Conservation (phyloP, 2,797 vertebrate species). For the Sebastes minor region DNA sequence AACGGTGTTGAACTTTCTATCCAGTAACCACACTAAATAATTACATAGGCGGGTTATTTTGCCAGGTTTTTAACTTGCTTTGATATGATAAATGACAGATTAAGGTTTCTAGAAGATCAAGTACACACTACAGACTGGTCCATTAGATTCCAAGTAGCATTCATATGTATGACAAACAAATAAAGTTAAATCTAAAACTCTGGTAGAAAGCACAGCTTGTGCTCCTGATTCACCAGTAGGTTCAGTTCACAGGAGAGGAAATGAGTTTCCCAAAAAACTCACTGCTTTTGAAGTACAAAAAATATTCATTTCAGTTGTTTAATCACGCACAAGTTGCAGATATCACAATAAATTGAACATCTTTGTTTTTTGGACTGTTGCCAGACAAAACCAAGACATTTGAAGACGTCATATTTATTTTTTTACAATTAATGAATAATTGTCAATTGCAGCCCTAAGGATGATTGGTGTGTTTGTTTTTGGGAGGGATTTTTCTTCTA, state of each 20-base stretch:
- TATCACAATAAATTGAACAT: too few relatives aligned
- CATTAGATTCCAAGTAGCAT: background rate
- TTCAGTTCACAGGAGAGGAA: background rate
- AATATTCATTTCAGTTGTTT: too few relatives aligned
- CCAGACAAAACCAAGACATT: too few relatives aligned
- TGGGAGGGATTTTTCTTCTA: background rate
- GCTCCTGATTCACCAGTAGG: background rate
- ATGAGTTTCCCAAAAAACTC: background rate
- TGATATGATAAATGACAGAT: background rate
- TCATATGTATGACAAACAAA: background rate
- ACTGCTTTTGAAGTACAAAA: background rate
- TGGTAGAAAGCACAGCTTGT: background rate
- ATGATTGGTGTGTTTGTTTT: background rate
- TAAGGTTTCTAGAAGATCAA: background rate
- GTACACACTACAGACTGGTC: background rate
- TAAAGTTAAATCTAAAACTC: background rate
- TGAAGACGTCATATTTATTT: too few relatives aligned
- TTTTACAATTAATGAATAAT: background rate
- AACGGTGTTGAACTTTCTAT: background rate
- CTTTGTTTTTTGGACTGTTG: too few relatives aligned
- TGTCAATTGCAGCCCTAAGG: background rate
- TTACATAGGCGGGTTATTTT: background rate
- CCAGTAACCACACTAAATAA: background rate
- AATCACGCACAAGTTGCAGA: too few relatives aligned
- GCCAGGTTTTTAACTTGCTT: background rate